Conservation (phyloP, 2,888 invertebrate genomes). For the Heterodera filipjevi region DNA sequence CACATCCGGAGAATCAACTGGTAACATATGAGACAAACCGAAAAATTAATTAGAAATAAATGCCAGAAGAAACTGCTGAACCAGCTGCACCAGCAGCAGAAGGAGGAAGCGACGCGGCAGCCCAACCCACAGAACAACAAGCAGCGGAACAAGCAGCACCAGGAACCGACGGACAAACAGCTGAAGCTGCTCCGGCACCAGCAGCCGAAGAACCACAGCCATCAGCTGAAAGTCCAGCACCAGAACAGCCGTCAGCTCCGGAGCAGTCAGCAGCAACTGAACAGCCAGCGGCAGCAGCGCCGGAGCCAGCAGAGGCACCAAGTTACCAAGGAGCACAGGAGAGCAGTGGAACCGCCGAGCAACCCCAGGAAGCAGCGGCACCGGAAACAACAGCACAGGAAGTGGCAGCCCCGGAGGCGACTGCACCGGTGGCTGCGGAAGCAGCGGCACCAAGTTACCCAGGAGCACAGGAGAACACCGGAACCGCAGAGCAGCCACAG, state of each 20-base stretch:
- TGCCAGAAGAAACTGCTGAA: slow-evolving; percentile 6
- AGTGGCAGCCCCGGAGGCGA: slow-evolving; percentile 32
- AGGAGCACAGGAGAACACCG: slow-evolving; percentile 9
- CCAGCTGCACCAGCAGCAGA: slow-evolving; percentile 16
- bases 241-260: slow-evolving; percentile 34
- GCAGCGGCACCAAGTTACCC: slow-evolving; percentile 31
- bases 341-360: background rate
- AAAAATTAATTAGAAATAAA: background rate
- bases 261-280: slow-evolving; percentile 33
- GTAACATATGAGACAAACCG: background rate
- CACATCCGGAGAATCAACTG: slow-evolving; percentile 12
- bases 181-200: slow-evolving; percentile 24
- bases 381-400: too few relatives aligned
- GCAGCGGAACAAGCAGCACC: background rate
- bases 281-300: slow-evolving; percentile 35
- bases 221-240: slow-evolving; percentile 30
- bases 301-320: slow-evolving; percentile 34
- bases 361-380: slow-evolving; percentile 34
- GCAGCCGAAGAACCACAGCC: slow-evolving; percentile 17
- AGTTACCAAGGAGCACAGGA: slow-evolving; percentile 19
- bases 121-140: background rate
- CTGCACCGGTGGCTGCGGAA: slow-evolving; percentile 35
- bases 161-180: background rate
- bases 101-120: background rate
- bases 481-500: slow-evolving; percentile 15